Base-by-base conservation (phyloP, 2,888 invertebrate species). In the Phalera bucephala region DNA sequence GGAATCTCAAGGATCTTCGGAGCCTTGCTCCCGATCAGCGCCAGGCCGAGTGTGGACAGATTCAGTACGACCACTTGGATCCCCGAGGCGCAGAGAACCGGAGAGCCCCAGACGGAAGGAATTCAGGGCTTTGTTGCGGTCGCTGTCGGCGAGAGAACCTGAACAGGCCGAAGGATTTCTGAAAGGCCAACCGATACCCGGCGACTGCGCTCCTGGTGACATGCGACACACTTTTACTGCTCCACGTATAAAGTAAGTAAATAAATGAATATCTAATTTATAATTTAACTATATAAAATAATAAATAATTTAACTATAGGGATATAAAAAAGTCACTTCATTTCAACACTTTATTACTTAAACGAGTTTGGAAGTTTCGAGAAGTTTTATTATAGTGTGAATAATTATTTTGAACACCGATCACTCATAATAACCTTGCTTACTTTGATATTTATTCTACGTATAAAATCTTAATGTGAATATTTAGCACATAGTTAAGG, bases 141-240 rank as follows among this genome's bases (percentile, higher is more conserved):
- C 94, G 2, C 80, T 93, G 31, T 93, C 93, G 38, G 93, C 93
- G 0, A 92, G 92, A 45, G 92, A 61, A 77, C 91, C 64, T 69
- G 93, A 93, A 62, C 91, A 92, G 59, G 93, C 93, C 2, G 91
- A 93, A 39, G 91, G 93, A 19, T 92, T 94, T 43, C 80, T 93
- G 36, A 91, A 91, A 57, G 94, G 94, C 1, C 93, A 94, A 51
- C 94, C 94, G 0, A 81, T 94, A 45, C 92, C 94, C 0, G 92
- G 93, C 0, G 95, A 94, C 58, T 92, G 94, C 23, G 94, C 94
- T 41, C 88, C 85, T 33, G 73, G 74, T 6, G 89, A 88, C 30
- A 86, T 87, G 88, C 79, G 85, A 45, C 81, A 85, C 45, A 85
- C 85, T 1, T 86, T 74, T 46, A 88, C 88, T 52, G 82, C 88